phyloP scores from a whole-genome alignment of 2,888 invertebrate genomes.

The Eurytoma californica region DNA sequence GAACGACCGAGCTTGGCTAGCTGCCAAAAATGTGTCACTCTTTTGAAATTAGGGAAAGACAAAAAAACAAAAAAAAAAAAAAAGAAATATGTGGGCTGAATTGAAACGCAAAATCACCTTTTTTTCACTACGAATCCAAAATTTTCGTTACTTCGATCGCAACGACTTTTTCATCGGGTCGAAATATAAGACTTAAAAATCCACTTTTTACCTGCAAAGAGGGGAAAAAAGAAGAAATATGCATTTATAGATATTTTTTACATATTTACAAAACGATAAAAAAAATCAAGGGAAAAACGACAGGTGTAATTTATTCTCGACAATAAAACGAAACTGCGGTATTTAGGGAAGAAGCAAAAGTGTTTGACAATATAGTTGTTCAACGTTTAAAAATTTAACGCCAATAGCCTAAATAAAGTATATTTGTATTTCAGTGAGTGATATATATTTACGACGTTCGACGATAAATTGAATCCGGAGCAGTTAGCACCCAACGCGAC shows the following conservation, averaged over 20 bases:
- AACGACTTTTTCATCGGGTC: slow-evolving; percentile 20
- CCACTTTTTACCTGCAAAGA: slow-evolving; percentile 21
- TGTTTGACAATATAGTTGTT: slow-evolving; percentile 29
- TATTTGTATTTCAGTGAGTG: too few species aligned
- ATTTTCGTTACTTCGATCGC: slow-evolving; percentile 29
- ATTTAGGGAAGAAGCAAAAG: not conserved
- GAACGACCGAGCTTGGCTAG: slow-evolving; percentile 74
- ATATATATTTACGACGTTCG: too few species aligned
- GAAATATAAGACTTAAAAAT: slow-evolving; percentile 13
- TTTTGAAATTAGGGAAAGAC: slow-evolving; percentile 47
- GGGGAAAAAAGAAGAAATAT: slow-evolving; percentile 17
- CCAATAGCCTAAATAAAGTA: not conserved
- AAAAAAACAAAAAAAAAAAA: slow-evolving; percentile 1
- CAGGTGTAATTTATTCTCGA: slow-evolving; percentile 28
- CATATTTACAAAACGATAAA: slow-evolving; percentile 41
- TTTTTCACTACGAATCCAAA: slow-evolving; percentile 1
- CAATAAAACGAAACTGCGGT: slow-evolving; percentile 22
- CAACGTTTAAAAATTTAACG: slow-evolving; percentile 23
- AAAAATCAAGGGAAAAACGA: not conserved
- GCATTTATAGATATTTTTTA: slow-evolving; percentile 54
- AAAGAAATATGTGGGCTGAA: not conserved
- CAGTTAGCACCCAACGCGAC: too few species aligned
- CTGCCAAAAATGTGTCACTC: slow-evolving; percentile 54
- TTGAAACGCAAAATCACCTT: slow-evolving; percentile 4
- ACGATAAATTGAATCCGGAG: too few species aligned